Base-by-base conservation (phyloP, 2,888 invertebrate species). In the Gonocerus acuteangulatus region DNA sequence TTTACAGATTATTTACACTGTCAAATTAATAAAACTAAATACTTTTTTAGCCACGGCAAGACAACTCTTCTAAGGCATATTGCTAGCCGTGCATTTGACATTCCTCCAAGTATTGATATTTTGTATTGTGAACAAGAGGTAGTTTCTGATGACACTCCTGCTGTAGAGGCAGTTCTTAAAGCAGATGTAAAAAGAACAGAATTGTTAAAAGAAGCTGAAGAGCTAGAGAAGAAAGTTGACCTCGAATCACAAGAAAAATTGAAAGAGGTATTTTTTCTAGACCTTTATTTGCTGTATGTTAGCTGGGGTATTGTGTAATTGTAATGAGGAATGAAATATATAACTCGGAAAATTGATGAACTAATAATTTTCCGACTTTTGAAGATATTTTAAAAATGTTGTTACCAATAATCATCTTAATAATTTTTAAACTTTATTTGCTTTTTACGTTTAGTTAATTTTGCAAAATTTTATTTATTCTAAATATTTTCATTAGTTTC, bases 121-220 rank as follows among this genome's bases (percentile, higher is more conserved):
- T 77, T 99, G 62, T 86, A 95, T 70, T 99, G 99, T 74, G 99
- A 99, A 77, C 99, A 91, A 81, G 97, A 97, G 80, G 96, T 99
- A 22, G 85, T 92, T 0, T 95, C 96, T 3, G 96, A 95, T 72
- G 89, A 94, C 68, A 85, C 87, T 59, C 86, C 90, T 9, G 96
- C 99, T 0, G 93, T 99, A 1, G 87, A 94, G 65, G 90, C 94
- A 0, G 89, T 99, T 11, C 77, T 99, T 6, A 91, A 89, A 66
- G 91, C 97, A 0, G 99, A 99, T 75, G 86, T 86, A 7, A 94
- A 93, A 73, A 82, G 97, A 63, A 85, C 86, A 47, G 81, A 82
- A 65, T 76, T 99, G 60, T 73, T 95, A 49, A 82, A 84, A 15
- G 93, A 95, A 74, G 88, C 89, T 72, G 86, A 87, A 69, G 82